Percentiles rank a stretch among this genome's conserved stretches.
Conservation (phyloP, 2,888 invertebrate genomes). For the Pristionchus mayeri region DNA sequence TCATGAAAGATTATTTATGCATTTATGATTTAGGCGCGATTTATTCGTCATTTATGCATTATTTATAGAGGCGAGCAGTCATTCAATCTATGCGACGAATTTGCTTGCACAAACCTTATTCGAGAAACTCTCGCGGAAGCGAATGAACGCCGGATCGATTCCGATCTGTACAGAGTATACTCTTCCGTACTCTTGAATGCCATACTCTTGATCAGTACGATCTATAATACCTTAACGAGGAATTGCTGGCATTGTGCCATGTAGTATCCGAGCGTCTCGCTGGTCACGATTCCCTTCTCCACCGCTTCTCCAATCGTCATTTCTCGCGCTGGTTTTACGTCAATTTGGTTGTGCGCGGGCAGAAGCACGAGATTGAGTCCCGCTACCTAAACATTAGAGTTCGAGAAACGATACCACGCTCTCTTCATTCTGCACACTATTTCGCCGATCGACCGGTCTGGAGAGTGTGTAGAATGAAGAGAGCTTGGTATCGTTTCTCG, state of each 20-base stretch:
- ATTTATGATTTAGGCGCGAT: too few species aligned
- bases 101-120: slow-evolving; percentile 84
- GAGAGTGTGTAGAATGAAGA: too few species aligned
- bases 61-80: too few species aligned
- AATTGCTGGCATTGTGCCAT: slow-evolving; percentile 95
- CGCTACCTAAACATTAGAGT: slow-evolving; percentile 76
- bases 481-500: too few species aligned
- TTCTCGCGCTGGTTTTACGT: slow-evolving; percentile 88
- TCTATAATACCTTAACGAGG: slow-evolving; percentile 81
- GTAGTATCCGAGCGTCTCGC: slow-evolving; percentile 97
- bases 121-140: slow-evolving; percentile 97
- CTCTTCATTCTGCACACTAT: too few species aligned
- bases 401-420: too few species aligned
- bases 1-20: neutral
- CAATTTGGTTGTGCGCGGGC: slow-evolving; percentile 97
- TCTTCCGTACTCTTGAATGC: too few species aligned
- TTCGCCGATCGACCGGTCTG: too few species aligned
- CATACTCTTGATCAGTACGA: too few species aligned
- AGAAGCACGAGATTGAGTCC: slow-evolving; percentile 88
- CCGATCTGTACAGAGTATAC: slow-evolving; percentile 84
- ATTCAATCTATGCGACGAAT: too few species aligned
- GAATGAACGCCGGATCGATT: slow-evolving; percentile 87
- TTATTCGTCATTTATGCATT: too few species aligned
- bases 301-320: slow-evolving; percentile 92
- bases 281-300: slow-evolving; percentile 86